phyloP scores from a whole-genome alignment of 2,888 invertebrate genomes.

The Oxystoma pomonae region DNA sequence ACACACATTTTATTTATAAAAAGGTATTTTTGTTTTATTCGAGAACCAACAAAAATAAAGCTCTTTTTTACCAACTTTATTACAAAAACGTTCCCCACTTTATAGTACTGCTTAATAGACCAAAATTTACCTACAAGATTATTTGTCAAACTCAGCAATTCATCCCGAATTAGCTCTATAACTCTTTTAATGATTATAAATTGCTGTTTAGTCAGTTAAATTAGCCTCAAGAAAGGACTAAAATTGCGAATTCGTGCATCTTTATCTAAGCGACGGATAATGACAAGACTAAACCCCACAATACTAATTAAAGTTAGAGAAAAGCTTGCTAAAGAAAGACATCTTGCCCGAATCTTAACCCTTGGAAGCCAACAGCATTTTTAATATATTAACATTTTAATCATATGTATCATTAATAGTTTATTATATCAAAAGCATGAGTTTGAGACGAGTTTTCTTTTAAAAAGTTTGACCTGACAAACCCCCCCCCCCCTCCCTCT shows the following conservation, averaged over 20 bases:
- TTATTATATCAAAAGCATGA: too few species aligned
- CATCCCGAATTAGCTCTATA: not conserved
- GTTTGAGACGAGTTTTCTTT: too few species aligned
- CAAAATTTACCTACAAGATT: not conserved
- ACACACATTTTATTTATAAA: too few species aligned
- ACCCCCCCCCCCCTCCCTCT: too few species aligned
- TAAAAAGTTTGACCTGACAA: too few species aligned
- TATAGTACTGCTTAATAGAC: too few species aligned
- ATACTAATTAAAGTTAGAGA: slow-evolving; percentile 12
- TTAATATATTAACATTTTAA: too few species aligned
- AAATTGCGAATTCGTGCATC: not conserved
- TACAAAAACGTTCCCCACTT: too few species aligned
- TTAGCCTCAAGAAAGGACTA: not conserved
- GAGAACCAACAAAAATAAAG: too few species aligned
- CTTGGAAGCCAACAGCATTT: not conserved
- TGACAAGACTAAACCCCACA: slow-evolving; percentile 23
- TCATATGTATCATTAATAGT: too few species aligned
- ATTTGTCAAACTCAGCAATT: not conserved
- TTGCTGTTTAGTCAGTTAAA: not conserved
- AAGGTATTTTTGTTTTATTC: too few species aligned
- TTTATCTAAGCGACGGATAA: not conserved
- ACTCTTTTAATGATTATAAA: not conserved
- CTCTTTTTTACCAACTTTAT: too few species aligned
- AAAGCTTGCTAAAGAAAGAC: slow-evolving; percentile 15
- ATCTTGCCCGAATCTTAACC: not conserved